Evolutionary conservation across 2,113 vertebrate species (phyloP), one percentile per base, ranked within the genome.

Genomic region (Galemys pyrenaicus): DNA sequence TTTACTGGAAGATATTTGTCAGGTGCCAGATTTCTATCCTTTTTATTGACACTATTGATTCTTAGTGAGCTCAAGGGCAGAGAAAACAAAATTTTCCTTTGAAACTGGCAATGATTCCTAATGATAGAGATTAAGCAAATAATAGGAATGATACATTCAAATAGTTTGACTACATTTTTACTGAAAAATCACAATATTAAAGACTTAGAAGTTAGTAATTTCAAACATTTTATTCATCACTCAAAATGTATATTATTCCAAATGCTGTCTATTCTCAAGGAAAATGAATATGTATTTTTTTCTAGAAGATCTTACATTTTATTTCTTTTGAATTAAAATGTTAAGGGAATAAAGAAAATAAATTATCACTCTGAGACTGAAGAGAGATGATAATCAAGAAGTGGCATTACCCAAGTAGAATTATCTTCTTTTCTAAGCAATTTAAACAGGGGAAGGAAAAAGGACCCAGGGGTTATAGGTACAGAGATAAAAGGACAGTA

Each of bases 261-360:
- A 88, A 87, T 32, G 1, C 62, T 74, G 4, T 54, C 22, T 22
- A 13, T 92, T 91, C 91, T 77, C 41, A 82, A 77, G 58, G 41
- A 92, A 89, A 83, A 35, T 64, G 68, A 83, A 44, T 77, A 8
- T 6, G 44, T 37, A 41, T 73, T 64, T 83, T 64, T 83, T 81
- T 86, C 92, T 92, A 56, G 68, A 67, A 87, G 22, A 24, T 32
- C 46, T 87, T 87, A 15, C 32, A 35, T 74, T 86, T 94, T 73
- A 74, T 67, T 73, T 82, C 22, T 87, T 86, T 87, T 70, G 49
- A 77, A 64, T 89, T 86, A 75, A 74, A 77, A 19, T n/a, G 75
- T 49, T 17, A 74, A 74, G 19, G 51, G 58, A n/a, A 67, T 56
- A 37, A 75, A 62, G 16, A 77, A 74, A 79, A 51, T 74, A 8